These are phyloP conservation scores for Cremastobaeus sp. DNA, from an alignment of 2,888 invertebrate species.

Conservation along the genomic window DNA sequence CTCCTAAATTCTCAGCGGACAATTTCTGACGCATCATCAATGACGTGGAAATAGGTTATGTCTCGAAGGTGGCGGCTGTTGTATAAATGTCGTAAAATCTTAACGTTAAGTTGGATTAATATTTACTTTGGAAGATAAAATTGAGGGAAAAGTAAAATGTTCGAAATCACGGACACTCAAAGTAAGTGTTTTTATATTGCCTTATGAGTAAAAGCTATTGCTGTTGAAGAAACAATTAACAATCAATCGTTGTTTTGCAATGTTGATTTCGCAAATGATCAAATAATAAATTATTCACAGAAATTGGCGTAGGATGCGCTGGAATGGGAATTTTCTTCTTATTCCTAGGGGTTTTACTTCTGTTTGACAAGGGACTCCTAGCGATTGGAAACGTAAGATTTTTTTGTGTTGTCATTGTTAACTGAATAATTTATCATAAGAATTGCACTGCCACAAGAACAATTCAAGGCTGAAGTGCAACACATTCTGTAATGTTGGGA, in stretches of 20 bases:
- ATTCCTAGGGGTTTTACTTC: slow-evolving; percentile 93
- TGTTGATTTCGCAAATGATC: neutral
- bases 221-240: no score
- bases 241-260: neutral
- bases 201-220: neutral
- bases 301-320: slow-evolving; percentile 98
- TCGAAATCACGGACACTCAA: slow-evolving; percentile 90
- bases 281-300: slow-evolving; percentile 80
- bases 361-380: slow-evolving; percentile 97
- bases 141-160: slow-evolving; percentile 81
- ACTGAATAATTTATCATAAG: no score
- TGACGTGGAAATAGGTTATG: slow-evolving; percentile 75
- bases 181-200: slow-evolving; percentile 81
- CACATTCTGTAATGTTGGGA: no score
- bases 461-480: no score
- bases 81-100: slow-evolving; percentile 46
- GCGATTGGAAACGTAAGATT: slow-evolving; percentile 98
- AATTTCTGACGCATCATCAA: slow-evolving; percentile 65
- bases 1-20: no score
- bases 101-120: slow-evolving; percentile 8
- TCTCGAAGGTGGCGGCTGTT: slow-evolving; percentile 56
- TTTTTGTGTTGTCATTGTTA: neutral
- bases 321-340: slow-evolving; percentile 97
- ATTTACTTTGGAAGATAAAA: slow-evolving; percentile 5
- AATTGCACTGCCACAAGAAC: no score